phyloP scores from a whole-genome alignment of 92 coral and sea anemone species.

The Galaxea fascicularis region DNA sequence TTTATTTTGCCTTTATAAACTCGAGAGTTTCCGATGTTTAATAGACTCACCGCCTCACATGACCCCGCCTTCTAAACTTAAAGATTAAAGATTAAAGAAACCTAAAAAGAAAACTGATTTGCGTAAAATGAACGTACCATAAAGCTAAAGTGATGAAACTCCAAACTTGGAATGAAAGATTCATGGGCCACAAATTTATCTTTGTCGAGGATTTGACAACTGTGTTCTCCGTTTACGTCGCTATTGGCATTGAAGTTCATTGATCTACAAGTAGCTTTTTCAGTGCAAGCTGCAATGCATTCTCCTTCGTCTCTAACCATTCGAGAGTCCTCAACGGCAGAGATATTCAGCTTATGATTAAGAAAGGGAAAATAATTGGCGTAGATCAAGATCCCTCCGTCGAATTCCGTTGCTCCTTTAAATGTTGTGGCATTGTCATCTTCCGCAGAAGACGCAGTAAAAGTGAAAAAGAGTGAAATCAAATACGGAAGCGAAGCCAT shows the following conservation, averaged over 20 bases:
- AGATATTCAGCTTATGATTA: constrained; percentile 14
- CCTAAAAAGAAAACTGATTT: not conserved
- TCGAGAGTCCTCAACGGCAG: not conserved
- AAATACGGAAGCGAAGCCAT: not conserved
- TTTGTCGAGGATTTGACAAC: constrained; percentile 31
- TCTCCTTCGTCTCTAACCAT: not conserved
- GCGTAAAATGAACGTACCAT: constrained; percentile 10
- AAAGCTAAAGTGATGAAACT: constrained; percentile 45
- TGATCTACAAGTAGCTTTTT: constrained; percentile 35
- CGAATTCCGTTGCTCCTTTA: not conserved
- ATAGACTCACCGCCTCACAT: no score
- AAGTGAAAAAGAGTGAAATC: not conserved
- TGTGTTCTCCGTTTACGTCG: not conserved
- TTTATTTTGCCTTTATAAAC: no score
- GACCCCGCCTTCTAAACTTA: no score
- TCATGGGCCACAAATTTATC: constrained; percentile 27
- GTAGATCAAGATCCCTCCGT: constrained; percentile 7
- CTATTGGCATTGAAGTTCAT: constrained; percentile 37
- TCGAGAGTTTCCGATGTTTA: no score
- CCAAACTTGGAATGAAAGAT: constrained; percentile 8
- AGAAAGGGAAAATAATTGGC: constrained; percentile 23
- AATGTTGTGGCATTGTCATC: not conserved
- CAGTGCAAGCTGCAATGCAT: constrained; percentile 42
- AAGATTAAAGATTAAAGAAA: not conserved
- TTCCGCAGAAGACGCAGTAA: not conserved